A percentile compares a stretch with the other conserved stretches of the same genome.
Evolutionary conservation across 2,888 invertebrate genomes (phyloP).

Genomic region (Suillia variegata): DNA sequence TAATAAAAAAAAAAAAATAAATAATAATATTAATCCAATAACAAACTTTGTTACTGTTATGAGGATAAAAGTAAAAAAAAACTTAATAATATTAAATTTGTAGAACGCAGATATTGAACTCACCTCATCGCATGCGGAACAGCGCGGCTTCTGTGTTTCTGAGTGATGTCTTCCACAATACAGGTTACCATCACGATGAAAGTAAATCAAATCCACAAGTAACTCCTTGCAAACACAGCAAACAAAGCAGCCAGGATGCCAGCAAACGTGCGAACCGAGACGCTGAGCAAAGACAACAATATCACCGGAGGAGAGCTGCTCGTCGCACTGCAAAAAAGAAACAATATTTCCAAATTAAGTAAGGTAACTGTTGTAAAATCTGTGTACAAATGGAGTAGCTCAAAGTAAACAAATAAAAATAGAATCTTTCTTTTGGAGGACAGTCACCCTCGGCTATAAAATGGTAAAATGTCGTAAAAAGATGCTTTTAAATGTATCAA

Average conservation of each 20-base stretch:
- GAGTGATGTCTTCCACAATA: slow-evolving; percentile 98
- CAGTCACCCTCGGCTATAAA: too few species aligned
- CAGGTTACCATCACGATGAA: slow-evolving; percentile 85
- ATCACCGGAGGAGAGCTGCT: slow-evolving; percentile 82
- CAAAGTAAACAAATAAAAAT: neutral
- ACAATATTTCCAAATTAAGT: too few species aligned
- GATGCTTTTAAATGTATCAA: slow-evolving; percentile 38
- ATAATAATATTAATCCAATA: neutral
- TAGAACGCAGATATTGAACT: slow-evolving; percentile 32
- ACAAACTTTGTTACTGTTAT: neutral
- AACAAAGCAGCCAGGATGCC: slow-evolving; percentile 96
- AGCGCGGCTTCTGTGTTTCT: slow-evolving; percentile 93
- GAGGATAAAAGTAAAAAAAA: too few species aligned
- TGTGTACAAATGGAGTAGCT: neutral
- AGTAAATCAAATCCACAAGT: slow-evolving; percentile 96
- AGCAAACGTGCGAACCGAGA: slow-evolving; percentile 81
- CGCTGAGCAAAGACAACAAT: slow-evolving; percentile 90
- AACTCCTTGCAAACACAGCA: slow-evolving; percentile 92
- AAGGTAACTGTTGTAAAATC: neutral
- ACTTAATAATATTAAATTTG: too few species aligned
- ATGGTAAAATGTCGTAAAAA: too few species aligned
- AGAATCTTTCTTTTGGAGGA: too few species aligned
- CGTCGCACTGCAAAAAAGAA: slow-evolving; percentile 86
- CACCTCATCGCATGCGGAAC: slow-evolving; percentile 97
- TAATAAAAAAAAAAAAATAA: neutral